Base-by-base conservation (phyloP, 2,888 invertebrate species). In the Megamerina dolium region DNA sequence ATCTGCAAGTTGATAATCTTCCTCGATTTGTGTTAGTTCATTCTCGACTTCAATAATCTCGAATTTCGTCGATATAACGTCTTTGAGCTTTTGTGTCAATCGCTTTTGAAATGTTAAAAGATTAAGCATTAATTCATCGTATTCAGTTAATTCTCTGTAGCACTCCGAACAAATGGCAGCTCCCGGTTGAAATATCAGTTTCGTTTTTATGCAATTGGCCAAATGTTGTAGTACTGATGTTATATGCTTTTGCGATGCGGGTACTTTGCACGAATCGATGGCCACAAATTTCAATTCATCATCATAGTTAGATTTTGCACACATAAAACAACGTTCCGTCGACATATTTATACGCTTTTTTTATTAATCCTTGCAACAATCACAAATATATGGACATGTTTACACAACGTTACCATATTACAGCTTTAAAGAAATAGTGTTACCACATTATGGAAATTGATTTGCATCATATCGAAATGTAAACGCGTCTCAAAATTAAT, bases 41-140 rank as follows among this genome's bases (percentile, higher is more conserved):
- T n/a, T n/a, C n/a, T n/a, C n/a, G 10, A 31, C 41, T n/a, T 35
- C 32, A 6, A 37, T 38, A 9, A 36, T 26, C 26, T 50, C 31
- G 3, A 34, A 31, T 10, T 48, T 48, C 5, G 46, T 46, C 5
- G 29, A 56, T 43, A 67, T 36, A 3, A 64, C 62, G 9, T 55
- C 51, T 14, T 57, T 57, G 4, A 68, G 45, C 21, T 61, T 54
- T n/a, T 48, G 49, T 1, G 64, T 63, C 1, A 68, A 52, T 13
- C 55, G 53, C 30, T 58, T 64, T 49, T 68, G 67, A 5, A 59
- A 58, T 5, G 57, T 52, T 50, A 68, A 58, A 12, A 68, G 49
- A 35, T 59, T 66, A 0, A 68, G 46, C 68, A 68, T 68, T 32
- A 66, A 56, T 19, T 58, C 46, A 37, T 68, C 67, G 36, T 68